A percentile compares a stretch with the other conserved stretches of the same genome.
These are phyloP conservation scores for Oreohelix idahoensis DNA, from an alignment of 1,140 invertebrate species.

Conservation along the genomic window DNA sequence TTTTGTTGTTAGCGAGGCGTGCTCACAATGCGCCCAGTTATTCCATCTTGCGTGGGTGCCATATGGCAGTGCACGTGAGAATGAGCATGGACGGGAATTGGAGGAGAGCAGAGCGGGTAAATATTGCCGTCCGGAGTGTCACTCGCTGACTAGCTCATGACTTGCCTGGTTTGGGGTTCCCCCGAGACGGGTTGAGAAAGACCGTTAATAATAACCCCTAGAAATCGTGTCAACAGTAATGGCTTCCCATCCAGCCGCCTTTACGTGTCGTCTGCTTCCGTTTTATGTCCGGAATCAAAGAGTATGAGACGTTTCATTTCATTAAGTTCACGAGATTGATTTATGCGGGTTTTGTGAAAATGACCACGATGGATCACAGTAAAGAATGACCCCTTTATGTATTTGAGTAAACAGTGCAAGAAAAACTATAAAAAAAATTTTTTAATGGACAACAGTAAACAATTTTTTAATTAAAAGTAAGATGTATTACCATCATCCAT, in stretches of 20 bases:
- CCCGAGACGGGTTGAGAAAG: not conserved
- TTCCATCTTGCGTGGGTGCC: conserved; percentile 19
- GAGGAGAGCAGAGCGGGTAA: not conserved
- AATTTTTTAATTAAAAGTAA: no score
- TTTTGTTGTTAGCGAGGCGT: conserved; percentile 8
- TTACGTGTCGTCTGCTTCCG: not conserved
- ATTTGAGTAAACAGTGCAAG: no score
- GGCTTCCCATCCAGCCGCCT: not conserved
- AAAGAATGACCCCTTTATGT: no score
- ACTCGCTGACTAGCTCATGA: not conserved
- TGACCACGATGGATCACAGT: not conserved
- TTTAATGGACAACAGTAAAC: no score
- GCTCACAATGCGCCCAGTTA: conserved; percentile 2
- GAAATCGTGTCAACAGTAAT: not conserved
- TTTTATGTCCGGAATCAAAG: not conserved
- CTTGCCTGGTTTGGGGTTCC: not conserved
- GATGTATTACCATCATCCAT: no score
- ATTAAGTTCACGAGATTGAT: not conserved
- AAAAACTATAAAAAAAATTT: no score
- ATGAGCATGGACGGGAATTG: conserved; percentile 12
- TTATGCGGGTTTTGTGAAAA: not conserved
- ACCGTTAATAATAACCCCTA: not conserved
- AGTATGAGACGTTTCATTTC: not conserved
- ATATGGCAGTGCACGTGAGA: conserved; percentile 35
- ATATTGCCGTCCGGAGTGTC: not conserved